phyloP scores from a whole-genome alignment of 1,140 invertebrate genomes.

The Trichonephila clavata region DNA sequence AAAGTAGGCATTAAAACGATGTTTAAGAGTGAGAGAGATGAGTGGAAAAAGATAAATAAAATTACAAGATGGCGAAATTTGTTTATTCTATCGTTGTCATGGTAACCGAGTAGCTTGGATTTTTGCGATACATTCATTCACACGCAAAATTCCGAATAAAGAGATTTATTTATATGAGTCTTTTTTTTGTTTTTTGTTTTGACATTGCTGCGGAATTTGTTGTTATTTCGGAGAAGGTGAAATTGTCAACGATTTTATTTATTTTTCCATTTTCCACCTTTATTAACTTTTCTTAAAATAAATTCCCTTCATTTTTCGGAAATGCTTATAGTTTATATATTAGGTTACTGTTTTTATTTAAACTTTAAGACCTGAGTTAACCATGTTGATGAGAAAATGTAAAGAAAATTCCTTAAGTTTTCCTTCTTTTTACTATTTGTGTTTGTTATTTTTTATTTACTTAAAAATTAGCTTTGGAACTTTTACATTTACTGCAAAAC shows the following conservation, averaged over 20 bases:
- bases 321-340: too few relatives aligned
- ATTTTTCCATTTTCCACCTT: background rate
- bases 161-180: background rate
- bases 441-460: too few relatives aligned
- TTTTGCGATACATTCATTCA: background rate
- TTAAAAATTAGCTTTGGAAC: too few relatives aligned
- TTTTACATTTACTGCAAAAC: too few relatives aligned
- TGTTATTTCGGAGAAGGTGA: background rate
- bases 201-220: background rate
- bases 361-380: too few relatives aligned
- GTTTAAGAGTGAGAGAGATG: background rate
- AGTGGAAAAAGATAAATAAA: background rate
- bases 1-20: background rate
- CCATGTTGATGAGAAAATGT: too few relatives aligned
- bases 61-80: conserved; percentile 3
- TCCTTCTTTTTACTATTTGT: too few relatives aligned
- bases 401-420: too few relatives aligned
- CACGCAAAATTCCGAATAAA: conserved; percentile 25
- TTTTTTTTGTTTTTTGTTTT: background rate
- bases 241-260: background rate
- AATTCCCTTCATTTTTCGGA: too few relatives aligned
- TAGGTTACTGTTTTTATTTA: too few relatives aligned
- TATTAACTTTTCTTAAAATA: background rate
- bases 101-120: background rate
- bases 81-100: background rate